Conservation (phyloP, 23 tunicate genomes). For the Halocynthia roretzi region DNA sequence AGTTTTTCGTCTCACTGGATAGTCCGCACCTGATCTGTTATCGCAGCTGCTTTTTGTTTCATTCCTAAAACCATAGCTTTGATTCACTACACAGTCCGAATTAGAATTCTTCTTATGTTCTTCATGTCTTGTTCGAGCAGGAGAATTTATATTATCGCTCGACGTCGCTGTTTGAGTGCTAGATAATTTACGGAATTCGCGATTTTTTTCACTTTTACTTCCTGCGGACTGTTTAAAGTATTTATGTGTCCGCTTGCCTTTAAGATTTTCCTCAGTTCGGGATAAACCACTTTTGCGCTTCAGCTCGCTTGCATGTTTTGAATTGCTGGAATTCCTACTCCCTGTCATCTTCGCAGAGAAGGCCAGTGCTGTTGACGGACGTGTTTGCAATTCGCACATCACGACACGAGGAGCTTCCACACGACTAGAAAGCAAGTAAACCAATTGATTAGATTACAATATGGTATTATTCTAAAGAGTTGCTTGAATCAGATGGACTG, state of each 20-base stretch:
- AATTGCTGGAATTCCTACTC: conserved; percentile 5
- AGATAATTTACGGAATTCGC: background rate
- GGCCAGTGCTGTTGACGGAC: conserved; percentile 56
- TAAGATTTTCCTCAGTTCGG: conserved; percentile 1
- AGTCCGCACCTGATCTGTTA: no score
- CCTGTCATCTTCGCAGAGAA: conserved; percentile 9
- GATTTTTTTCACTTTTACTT: background rate
- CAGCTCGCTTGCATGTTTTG: background rate
- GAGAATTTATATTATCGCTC: background rate
- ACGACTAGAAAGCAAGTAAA: conserved; percentile 14
- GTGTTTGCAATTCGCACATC: conserved; percentile 41
- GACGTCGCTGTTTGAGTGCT: background rate
- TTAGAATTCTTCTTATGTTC: background rate
- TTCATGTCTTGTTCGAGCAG: background rate
- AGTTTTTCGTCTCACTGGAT: no score
- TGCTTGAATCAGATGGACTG: no score
- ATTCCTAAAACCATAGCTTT: background rate
- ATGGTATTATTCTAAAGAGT: no score
- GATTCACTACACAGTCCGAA: background rate
- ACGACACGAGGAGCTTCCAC: conserved; percentile 31
- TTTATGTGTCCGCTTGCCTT: background rate
- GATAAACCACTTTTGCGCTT: conserved; percentile 9
- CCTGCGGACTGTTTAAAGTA: no score
- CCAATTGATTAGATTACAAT: no score
- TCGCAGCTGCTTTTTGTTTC: no score